Evolutionary conservation across 2,888 invertebrate genomes (phyloP).

Genomic region (Pammene aurita): DNA sequence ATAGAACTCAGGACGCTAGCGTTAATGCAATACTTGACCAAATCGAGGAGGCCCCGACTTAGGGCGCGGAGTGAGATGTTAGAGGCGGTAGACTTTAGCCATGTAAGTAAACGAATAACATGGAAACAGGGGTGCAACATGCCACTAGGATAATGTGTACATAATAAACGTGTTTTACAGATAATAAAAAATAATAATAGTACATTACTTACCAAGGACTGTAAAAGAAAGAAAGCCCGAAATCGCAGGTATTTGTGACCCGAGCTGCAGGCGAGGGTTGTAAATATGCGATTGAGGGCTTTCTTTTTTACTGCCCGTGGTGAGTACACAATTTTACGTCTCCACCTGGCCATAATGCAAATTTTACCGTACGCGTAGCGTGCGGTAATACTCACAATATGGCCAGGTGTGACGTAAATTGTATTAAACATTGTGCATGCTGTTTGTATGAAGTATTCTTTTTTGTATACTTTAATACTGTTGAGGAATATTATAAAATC

Average conservation of each 20-base stretch:
- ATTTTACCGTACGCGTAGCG: no score
- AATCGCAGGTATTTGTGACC: no score
- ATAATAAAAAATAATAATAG: conserved; percentile 42
- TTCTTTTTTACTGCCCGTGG: no score
- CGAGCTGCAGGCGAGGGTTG: no score
- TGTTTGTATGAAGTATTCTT: conserved; percentile 29
- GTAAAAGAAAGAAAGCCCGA: no score
- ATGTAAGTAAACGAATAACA: conserved; percentile 54
- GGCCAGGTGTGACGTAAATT: no score
- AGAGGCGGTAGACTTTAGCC: conserved; percentile 42
- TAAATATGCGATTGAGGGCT: no score
- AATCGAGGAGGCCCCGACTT: conserved; percentile 74
- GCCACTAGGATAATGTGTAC: conserved; percentile 52
- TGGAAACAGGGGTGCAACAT: conserved; percentile 70
- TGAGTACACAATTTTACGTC: no score
- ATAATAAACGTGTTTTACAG: conserved; percentile 50
- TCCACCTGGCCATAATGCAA: no score
- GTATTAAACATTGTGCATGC: conserved; percentile 40
- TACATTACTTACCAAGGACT: no score
- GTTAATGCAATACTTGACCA: conserved; percentile 59
- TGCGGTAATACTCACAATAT: no score
- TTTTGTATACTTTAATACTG: conserved; percentile 29
- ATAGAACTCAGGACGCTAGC: conserved; percentile 80
- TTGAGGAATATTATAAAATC: conserved; percentile 18
- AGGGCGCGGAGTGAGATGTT: conserved; percentile 47